phyloP scores from a whole-genome alignment of 30 jellyfish, hydroid and myxozoan genomes.

The Hydractinia echinata region DNA sequence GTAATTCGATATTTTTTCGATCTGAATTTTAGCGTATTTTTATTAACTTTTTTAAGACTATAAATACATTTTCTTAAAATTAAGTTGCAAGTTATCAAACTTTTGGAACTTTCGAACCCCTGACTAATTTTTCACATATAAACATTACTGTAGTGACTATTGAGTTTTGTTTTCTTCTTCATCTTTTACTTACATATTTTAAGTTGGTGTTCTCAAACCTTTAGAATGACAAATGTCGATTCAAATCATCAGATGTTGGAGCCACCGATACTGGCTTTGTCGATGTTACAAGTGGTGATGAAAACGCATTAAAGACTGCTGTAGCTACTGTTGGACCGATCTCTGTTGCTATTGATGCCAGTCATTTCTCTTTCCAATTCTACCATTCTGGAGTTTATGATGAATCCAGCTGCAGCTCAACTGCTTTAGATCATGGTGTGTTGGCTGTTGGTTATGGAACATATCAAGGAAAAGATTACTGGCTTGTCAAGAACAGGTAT shows the following conservation, averaged over 20 bases:
- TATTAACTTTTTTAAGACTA: no score
- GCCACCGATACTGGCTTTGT: conserved; percentile 94
- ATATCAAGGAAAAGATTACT: conserved; percentile 81
- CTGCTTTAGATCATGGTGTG: conserved; percentile 95
- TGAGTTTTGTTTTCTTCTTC: neutral
- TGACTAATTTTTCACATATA: neutral
- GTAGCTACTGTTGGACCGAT: conserved; percentile 91
- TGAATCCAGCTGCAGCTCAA: conserved; percentile 76
- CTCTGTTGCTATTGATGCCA: conserved; percentile 98
- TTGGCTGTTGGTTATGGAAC: conserved; percentile 94
- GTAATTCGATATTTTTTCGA: neutral
- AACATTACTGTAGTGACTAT: neutral
- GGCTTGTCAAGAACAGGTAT: conserved; percentile 98
- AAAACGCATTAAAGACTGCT: conserved; percentile 78
- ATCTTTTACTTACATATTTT: neutral
- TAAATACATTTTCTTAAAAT: no score
- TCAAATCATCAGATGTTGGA: conserved; percentile 54
- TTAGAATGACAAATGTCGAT: conserved; percentile 66
- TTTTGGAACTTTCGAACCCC: neutral
- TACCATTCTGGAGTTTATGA: conserved; percentile 90
- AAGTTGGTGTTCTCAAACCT: neutral
- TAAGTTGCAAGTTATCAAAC: no score
- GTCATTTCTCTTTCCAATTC: conserved; percentile 94
- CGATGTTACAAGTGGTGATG: conserved; percentile 84
- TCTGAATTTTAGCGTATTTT: no score